These are phyloP conservation scores for Coelopa frigida DNA, from an alignment of 1,140 invertebrate species.

Conservation along the genomic window DNA sequence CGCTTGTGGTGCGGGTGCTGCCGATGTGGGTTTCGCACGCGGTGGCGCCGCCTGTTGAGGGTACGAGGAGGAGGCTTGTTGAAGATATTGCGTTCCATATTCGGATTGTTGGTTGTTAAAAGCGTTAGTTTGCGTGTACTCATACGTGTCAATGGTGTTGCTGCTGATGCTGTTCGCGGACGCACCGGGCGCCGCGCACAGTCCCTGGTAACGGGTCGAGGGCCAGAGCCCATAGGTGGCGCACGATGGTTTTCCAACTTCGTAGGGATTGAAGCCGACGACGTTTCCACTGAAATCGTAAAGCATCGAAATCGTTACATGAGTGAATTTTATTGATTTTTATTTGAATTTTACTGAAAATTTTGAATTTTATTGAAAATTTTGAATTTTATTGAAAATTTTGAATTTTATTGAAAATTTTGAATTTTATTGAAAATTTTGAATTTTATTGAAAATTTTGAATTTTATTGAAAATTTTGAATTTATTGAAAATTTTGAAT, in stretches of 20 bases:
- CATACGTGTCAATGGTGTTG: slow-evolving; percentile 43
- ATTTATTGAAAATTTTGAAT: too few relatives aligned
- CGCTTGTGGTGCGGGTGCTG: slow-evolving; percentile 10
- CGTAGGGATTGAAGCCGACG: slow-evolving; percentile 65
- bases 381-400: too few relatives aligned
- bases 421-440: too few relatives aligned
- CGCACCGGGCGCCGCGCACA: slow-evolving; percentile 50
- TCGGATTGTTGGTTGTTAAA: slow-evolving; percentile 31
- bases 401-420: too few relatives aligned
- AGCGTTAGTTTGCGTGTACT: slow-evolving; percentile 28
- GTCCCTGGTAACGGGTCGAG: slow-evolving; percentile 64
- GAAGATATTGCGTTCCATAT: slow-evolving; percentile 23
- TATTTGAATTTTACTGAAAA: too few relatives aligned
- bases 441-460: too few relatives aligned
- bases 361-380: too few relatives aligned
- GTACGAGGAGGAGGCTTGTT: slow-evolving; percentile 12
- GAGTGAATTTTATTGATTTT: too few relatives aligned
- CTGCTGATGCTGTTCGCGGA: slow-evolving; percentile 22
- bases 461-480: too few relatives aligned
- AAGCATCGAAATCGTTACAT: too few relatives aligned
- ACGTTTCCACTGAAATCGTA: slow-evolving; percentile 62
- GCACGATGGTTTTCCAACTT: slow-evolving; percentile 65
- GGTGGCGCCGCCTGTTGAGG: slow-evolving; percentile 28
- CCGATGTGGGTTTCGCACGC: slow-evolving; percentile 10
- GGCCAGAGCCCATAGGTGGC: slow-evolving; percentile 58